These are phyloP conservation scores for Maccullochella peelii DNA, from an alignment of 2,113 vertebrate species.

Conservation along the genomic window DNA sequence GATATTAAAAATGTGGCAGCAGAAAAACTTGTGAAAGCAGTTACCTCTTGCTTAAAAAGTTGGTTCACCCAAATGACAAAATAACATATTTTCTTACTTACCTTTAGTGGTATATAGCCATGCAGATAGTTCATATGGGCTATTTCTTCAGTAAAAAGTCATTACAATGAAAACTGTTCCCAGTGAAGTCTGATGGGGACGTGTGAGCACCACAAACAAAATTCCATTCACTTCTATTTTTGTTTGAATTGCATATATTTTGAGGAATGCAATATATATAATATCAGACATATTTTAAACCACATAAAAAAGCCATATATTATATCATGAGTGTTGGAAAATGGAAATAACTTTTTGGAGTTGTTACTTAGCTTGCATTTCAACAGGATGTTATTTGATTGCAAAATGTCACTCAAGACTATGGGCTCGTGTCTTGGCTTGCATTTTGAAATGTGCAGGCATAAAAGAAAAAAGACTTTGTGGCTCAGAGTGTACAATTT, in stretches of 20 bases:
- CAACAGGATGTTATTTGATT: conserved; percentile 17
- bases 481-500: conserved; percentile 4
- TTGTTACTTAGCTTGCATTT: conserved; percentile 19
- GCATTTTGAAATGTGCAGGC: conserved; percentile 9
- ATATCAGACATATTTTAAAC: background rate
- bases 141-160: background rate
- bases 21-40: background rate
- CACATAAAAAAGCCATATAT: background rate
- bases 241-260: background rate
- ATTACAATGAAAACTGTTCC: background rate
- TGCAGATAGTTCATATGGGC: background rate
- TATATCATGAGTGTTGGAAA: too few species aligned
- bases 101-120: background rate
- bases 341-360: background rate
- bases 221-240: background rate
- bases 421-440: conserved; percentile 11
- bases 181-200: background rate
- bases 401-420: conserved; percentile 33
- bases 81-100: background rate
- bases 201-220: background rate
- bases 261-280: conserved; percentile 6
- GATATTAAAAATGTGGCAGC: background rate
- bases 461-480: background rate
- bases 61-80: background rate
- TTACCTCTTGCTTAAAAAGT: background rate